phyloP scores from a whole-genome alignment of 2,113 vertebrate genomes.

The Pyxicephalus adspersus region DNA sequence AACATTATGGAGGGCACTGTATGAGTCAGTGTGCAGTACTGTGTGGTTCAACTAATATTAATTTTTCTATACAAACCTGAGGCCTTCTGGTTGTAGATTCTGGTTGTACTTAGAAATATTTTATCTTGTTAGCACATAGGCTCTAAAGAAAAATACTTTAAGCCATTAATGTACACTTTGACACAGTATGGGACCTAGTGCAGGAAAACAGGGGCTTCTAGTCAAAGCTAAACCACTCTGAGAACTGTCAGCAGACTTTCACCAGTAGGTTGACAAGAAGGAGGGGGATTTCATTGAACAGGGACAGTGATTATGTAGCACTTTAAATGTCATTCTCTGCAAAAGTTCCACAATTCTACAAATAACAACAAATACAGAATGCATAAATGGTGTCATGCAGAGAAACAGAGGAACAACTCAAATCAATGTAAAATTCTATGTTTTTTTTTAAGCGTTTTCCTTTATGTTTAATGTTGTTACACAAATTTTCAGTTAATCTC shows the following conservation, averaged over 20 bases:
- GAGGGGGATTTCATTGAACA: conserved; percentile 3
- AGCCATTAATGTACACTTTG: neutral
- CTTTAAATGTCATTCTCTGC: conserved; percentile 19
- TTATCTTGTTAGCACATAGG: neutral
- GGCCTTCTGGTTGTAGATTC: too few species aligned
- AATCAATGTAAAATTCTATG: neutral
- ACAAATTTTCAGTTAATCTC: too few species aligned
- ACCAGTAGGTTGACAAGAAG: conserved; percentile 25
- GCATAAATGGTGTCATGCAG: conserved; percentile 31
- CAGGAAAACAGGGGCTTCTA: conserved; percentile 3
- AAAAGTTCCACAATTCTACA: conserved; percentile 27
- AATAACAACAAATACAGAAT: conserved; percentile 31
- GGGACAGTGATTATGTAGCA: conserved; percentile 35
- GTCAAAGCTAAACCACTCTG: conserved; percentile 7
- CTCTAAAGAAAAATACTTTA: neutral
- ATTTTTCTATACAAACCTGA: too few species aligned
- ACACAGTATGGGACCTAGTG: neutral
- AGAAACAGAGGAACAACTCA: neutral
- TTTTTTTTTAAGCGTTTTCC: neutral
- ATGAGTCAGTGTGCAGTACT: too few species aligned
- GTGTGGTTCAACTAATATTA: too few species aligned
- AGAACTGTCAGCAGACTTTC: conserved; percentile 6
- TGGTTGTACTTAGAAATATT: neutral
- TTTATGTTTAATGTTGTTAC: neutral
- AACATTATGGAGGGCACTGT: too few species aligned